phyloP scores from a whole-genome alignment of 2,888 invertebrate genomes.

The Ennomos fuscantarius region DNA sequence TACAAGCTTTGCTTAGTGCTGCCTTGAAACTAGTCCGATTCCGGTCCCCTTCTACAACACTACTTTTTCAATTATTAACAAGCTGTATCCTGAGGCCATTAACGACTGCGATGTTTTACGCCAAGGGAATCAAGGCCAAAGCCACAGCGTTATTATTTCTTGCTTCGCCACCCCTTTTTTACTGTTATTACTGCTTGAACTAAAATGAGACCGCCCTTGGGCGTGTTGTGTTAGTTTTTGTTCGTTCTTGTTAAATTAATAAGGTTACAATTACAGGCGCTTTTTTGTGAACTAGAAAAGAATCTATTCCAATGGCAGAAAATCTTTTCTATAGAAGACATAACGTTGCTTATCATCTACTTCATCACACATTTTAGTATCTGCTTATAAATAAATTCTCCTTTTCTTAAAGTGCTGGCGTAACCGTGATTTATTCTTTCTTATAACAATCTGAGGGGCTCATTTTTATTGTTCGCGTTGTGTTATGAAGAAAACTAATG shows the following conservation, averaged over 20 bases:
- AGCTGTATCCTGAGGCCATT: constrained; percentile 18
- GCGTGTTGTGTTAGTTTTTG: constrained; percentile 22
- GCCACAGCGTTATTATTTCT: constrained; percentile 31
- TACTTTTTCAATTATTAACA: constrained; percentile 25
- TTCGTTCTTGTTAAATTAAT: constrained; percentile 21
- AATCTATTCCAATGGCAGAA: too few species aligned
- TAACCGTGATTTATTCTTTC: constrained; percentile 29
- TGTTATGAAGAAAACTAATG: constrained; percentile 24
- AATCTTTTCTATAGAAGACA: too few species aligned
- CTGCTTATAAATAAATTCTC: constrained; percentile 13
- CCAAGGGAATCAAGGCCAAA: constrained; percentile 30
- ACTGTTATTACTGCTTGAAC: constrained; percentile 30
- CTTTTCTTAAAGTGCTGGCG: constrained; percentile 21
- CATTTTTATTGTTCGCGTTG: constrained; percentile 26
- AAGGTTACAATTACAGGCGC: constrained; percentile 2
- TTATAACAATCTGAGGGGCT: constrained; percentile 32
- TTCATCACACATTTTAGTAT: not conserved
- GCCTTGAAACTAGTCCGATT: too few species aligned
- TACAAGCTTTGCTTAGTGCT: too few species aligned
- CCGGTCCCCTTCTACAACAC: constrained; percentile 5
- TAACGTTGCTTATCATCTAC: too few species aligned
- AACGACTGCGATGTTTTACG: constrained; percentile 13
- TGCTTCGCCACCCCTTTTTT: constrained; percentile 34
- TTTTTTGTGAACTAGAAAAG: constrained; percentile 1
- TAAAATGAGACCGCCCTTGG: constrained; percentile 24